Base-by-base conservation (phyloP, 2,797 vertebrate species). In the Thamnophis elegans region DNA sequence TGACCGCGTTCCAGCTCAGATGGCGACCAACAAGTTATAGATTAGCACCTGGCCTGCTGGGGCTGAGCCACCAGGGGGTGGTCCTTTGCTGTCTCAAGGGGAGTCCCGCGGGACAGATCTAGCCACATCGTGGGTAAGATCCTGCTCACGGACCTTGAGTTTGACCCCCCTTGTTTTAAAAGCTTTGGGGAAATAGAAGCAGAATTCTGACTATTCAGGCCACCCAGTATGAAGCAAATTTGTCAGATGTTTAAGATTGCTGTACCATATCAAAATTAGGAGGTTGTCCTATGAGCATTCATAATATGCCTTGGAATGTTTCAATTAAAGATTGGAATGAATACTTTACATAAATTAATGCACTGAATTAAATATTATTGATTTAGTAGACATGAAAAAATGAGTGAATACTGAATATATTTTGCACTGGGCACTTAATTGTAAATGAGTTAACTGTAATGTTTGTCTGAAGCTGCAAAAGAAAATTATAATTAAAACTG, bases 401-500 rank as follows among this genome's bases (percentile, higher is more conserved):
- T 87, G 20, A 91, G 56, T 20, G 58, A 22, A 22, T 32, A 87
- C 10, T 65, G 51, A 87, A 62, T 87, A 2, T 26, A 86, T 86
- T 91, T 62, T 53, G 53, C 56, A 62, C 78, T 22, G 12, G 78
- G 13, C 28, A 90, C 32, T 82, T 58, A 78, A 25, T 11, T n/a
- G 53, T 25, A 32, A 32, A 36, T 85, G 32, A 60, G 18, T n/a
- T 51, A n/a, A 65, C 14, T 25, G 32, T n/a, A 25, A 36, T 47
- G 8, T 59, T 12, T 36, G 42, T 62, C 47, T 91, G 88, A 85
- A 65, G 86, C 32, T 85, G 25, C 32, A 89, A 14, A 90, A 87
- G 20, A 89, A 93, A 60, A 93, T 91, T 89, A 94, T 92, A 59
- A 92, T 94, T 95, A 93, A 5, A 93, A 91, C 88, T 85, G 89